Evolutionary conservation across 2,797 vertebrate species (phyloP).

Genomic region (Hoplostethus atlanticus): DNA sequence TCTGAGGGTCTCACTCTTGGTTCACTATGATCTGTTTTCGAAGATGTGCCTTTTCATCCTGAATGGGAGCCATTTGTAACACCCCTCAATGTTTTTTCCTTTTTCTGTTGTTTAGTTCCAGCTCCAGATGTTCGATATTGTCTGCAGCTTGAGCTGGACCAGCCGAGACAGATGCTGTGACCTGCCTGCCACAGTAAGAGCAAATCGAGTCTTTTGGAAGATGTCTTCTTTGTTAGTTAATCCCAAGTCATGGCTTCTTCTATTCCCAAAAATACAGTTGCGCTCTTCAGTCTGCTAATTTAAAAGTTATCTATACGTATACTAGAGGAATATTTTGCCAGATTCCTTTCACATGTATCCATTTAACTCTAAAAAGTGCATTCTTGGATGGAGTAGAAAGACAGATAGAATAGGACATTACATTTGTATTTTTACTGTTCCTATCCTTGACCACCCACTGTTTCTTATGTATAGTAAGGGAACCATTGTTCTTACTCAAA

Average conservation of each 20-base stretch:
- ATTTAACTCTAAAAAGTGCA: neutral
- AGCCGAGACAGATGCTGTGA: slow-evolving; percentile 98
- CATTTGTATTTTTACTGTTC: neutral
- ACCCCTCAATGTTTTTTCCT: slow-evolving; percentile 50
- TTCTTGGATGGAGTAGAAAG: slow-evolving; percentile 9
- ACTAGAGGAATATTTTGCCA: neutral
- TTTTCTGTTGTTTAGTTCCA: slow-evolving; percentile 89
- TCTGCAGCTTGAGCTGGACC: slow-evolving; percentile 98
- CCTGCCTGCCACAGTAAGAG: slow-evolving; percentile 94
- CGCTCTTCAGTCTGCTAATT: neutral
- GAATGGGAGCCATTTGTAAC: slow-evolving; percentile 78
- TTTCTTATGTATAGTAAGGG: neutral
- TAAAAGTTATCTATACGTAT: no score
- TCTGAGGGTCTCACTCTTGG: slow-evolving; percentile 44
- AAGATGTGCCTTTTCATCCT: slow-evolving; percentile 52
- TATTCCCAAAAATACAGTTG: neutral
- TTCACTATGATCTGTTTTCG: slow-evolving; percentile 47
- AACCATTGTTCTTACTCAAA: neutral
- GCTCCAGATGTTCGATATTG: slow-evolving; percentile 99
- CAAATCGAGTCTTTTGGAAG: slow-evolving; percentile 10
- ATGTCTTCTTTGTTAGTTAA: neutral
- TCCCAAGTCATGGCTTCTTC: neutral
- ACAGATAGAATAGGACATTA: neutral
- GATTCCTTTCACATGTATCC: neutral
- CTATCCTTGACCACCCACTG: neutral